These are phyloP conservation scores for Eristalis arbustorum DNA, from an alignment of 2,888 invertebrate genomes.

Conservation along the genomic window DNA sequence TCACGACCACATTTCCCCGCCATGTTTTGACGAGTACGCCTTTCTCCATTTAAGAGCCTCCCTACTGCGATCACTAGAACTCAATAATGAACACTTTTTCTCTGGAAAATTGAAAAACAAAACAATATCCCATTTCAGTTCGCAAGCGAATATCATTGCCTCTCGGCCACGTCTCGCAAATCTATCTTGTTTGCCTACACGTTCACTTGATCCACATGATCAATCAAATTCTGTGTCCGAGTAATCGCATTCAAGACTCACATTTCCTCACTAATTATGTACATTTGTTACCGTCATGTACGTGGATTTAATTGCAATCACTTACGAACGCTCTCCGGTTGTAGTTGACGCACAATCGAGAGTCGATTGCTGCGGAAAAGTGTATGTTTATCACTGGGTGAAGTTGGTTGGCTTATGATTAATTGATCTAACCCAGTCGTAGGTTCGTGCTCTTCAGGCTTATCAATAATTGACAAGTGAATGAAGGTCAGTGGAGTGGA, in stretches of 20 bases:
- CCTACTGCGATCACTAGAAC: too few relatives aligned
- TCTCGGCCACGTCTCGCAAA: background rate
- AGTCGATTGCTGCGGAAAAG: background rate
- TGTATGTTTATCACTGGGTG: background rate
- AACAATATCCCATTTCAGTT: too few relatives aligned
- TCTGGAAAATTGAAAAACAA: too few relatives aligned
- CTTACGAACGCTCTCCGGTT: background rate
- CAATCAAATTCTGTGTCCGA: background rate
- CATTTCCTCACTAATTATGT: background rate
- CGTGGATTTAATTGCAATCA: background rate
- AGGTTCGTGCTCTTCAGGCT: background rate
- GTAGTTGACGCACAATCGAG: background rate
- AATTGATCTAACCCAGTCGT: background rate
- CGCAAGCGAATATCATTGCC: too few relatives aligned
- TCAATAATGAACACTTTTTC: too few relatives aligned
- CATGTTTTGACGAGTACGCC: too few relatives aligned
- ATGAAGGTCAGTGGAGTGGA: background rate
- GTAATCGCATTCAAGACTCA: background rate
- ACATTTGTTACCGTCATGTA: background rate
- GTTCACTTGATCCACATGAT: background rate
- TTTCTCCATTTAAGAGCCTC: too few relatives aligned
- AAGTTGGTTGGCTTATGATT: background rate
- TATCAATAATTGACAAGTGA: background rate
- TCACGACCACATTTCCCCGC: too few relatives aligned
- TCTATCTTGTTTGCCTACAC: background rate